Percentiles rank a stretch among this genome's conserved stretches.
These are phyloP conservation scores for Calliscelio sp. DNA, from an alignment of 2,888 invertebrate genomes.

Conservation along the genomic window DNA sequence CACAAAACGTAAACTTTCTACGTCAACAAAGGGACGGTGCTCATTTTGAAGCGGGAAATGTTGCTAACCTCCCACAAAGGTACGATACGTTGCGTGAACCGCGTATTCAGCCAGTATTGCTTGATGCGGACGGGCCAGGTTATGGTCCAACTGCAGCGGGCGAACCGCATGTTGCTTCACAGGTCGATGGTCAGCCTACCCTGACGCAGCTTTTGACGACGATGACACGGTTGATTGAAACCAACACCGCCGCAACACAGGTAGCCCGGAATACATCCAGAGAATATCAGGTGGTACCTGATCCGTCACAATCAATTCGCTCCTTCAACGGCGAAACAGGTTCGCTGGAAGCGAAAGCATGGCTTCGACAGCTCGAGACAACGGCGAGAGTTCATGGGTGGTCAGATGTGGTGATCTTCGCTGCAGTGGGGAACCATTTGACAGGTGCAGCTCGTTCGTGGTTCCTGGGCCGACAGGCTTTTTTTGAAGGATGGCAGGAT, in stretches of 20 bases:
- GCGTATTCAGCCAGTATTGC: no score
- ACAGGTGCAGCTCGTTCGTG: background rate
- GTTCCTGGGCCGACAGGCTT: background rate
- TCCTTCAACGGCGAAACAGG: background rate
- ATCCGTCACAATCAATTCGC: background rate
- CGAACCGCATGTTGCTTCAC: no score
- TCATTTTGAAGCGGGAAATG: no score
- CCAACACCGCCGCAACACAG: background rate
- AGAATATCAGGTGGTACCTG: conserved; percentile 3
- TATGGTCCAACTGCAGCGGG: no score
- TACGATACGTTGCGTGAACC: no score
- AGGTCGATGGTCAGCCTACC: no score
- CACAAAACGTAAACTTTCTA: no score
- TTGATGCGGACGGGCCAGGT: no score
- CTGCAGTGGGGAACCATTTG: background rate
- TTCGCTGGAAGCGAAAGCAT: background rate
- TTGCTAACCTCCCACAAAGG: no score
- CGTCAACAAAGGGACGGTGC: no score
- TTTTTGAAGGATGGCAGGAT: background rate
- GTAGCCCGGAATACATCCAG: background rate
- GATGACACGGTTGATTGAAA: background rate
- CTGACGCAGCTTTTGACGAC: background rate
- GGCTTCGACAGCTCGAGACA: background rate
- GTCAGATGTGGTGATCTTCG: background rate
- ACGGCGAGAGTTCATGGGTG: background rate